A percentile compares a stretch with the other conserved stretches of the same genome.
phyloP scores from a whole-genome alignment of 2,797 vertebrate genomes.

The Neosilurus mollespiculum region DNA sequence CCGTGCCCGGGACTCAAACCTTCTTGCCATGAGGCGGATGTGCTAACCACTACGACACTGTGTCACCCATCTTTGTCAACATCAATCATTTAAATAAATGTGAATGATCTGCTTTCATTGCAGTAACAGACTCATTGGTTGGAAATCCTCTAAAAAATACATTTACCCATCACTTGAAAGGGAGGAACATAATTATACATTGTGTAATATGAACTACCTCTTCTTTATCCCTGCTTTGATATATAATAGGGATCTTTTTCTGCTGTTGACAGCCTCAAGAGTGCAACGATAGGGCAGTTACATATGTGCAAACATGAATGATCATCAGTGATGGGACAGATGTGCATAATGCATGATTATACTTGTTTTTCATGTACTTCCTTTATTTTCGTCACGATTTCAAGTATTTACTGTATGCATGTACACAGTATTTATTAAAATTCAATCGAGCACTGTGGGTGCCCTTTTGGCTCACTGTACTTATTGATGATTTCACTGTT shows the following conservation, averaged over 20 bases:
- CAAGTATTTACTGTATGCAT: neutral
- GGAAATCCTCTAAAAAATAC: constrained; percentile 32
- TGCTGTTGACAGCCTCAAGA: neutral
- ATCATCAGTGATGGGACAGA: constrained; percentile 18
- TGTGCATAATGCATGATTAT: constrained; percentile 14
- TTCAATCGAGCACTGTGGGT: neutral
- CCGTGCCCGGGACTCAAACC: too few species aligned
- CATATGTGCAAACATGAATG: constrained; percentile 24
- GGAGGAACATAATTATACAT: constrained; percentile 35
- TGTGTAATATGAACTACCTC: constrained; percentile 28
- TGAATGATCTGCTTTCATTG: constrained; percentile 28
- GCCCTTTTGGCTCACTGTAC: neutral
- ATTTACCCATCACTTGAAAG: constrained; percentile 29
- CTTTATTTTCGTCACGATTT: neutral
- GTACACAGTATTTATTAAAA: neutral
- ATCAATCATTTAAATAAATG: constrained; percentile 2
- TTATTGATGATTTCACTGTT: neutral
- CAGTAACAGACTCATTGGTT: constrained; percentile 18
- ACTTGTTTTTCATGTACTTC: neutral
- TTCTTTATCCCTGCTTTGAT: constrained; percentile 12
- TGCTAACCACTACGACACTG: too few species aligned
- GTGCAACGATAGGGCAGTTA: neutral
- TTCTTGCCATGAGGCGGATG: too few species aligned
- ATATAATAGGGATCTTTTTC: constrained; percentile 31
- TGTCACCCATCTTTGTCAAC: neutral